phyloP scores from a whole-genome alignment of 2,888 invertebrate species.

The Carpatolechia fugitivella region DNA sequence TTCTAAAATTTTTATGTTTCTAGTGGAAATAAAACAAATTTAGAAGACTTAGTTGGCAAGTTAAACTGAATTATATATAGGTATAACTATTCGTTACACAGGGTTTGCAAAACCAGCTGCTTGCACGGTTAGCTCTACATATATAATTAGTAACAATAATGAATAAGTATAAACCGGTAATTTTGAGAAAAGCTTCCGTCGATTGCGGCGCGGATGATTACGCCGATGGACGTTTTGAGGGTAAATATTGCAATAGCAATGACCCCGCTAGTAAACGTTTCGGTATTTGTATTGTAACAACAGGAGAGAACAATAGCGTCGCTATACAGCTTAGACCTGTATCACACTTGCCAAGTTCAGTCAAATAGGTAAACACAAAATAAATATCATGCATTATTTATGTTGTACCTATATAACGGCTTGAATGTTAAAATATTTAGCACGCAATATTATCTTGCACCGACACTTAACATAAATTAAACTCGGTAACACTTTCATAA shows the following conservation, averaged over 20 bases:
- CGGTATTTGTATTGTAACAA: constrained; percentile 38
- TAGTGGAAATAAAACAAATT: too few relatives aligned
- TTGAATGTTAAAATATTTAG: too few relatives aligned
- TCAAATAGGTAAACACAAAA: constrained; percentile 2
- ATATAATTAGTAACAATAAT: constrained; percentile 29
- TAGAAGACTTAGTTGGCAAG: too few relatives aligned
- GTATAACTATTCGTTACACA: too few relatives aligned
- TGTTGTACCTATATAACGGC: too few relatives aligned
- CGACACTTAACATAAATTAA: too few relatives aligned
- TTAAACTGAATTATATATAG: neutral
- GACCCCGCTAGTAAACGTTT: constrained; percentile 34
- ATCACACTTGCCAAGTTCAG: constrained; percentile 23
- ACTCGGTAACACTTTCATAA: too few relatives aligned
- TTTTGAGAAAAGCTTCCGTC: constrained; percentile 49
- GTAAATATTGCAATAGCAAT: constrained; percentile 53
- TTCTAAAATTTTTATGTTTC: too few relatives aligned
- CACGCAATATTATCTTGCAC: too few relatives aligned
- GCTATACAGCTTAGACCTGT: constrained; percentile 23
- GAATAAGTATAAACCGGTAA: constrained; percentile 35
- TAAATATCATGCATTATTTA: neutral
- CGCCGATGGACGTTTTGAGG: constrained; percentile 40
- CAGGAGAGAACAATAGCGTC: constrained; percentile 44
- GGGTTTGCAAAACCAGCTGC: neutral
- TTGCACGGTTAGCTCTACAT: constrained; percentile 20
- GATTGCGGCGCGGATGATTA: constrained; percentile 52